phyloP scores from a whole-genome alignment of 2,888 invertebrate species.

The Caenorhabditis sulstoni region DNA sequence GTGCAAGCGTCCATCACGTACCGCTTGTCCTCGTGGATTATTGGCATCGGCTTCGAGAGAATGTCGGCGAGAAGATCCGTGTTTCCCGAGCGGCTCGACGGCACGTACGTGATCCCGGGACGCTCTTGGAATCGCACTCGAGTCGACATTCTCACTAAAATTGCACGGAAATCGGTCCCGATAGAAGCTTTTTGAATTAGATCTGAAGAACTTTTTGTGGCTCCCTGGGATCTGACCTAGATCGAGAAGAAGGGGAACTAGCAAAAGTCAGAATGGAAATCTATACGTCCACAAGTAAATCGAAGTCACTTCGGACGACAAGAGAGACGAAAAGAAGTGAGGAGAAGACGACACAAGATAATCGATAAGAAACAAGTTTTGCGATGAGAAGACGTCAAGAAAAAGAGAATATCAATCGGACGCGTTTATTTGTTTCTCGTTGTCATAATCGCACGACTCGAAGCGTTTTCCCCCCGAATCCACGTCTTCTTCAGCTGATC shows the following conservation, averaged over 20 bases:
- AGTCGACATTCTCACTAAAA: conserved; percentile 42
- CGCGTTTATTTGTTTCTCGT: not conserved
- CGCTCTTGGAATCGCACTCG: conserved; percentile 67
- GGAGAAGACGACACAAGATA: not conserved
- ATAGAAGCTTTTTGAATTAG: too few species aligned
- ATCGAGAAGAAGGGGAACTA: too few species aligned
- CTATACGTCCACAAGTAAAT: too few species aligned
- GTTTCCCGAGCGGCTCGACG: conserved; percentile 24
- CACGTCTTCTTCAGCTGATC: conserved; percentile 34
- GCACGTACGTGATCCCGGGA: conserved; percentile 66
- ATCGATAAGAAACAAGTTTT: conserved; percentile 15
- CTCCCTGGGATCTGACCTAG: too few species aligned
- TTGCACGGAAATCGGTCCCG: too few species aligned
- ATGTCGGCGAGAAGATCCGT: conserved; percentile 45
- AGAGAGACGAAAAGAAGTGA: conserved; percentile 3
- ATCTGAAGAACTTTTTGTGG: too few species aligned
- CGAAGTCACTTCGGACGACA: not conserved
- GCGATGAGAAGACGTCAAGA: conserved; percentile 1
- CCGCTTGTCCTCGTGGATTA: conserved; percentile 37
- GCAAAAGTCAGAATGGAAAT: too few species aligned
- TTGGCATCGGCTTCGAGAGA: conserved; percentile 58
- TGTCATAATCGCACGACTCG: not conserved
- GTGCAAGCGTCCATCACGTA: conserved; percentile 70
- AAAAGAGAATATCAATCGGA: conserved; percentile 1
- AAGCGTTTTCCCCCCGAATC: conserved; percentile 2